Conservation (phyloP, 1,140 invertebrate species). For the Drosophila novamexicana region DNA sequence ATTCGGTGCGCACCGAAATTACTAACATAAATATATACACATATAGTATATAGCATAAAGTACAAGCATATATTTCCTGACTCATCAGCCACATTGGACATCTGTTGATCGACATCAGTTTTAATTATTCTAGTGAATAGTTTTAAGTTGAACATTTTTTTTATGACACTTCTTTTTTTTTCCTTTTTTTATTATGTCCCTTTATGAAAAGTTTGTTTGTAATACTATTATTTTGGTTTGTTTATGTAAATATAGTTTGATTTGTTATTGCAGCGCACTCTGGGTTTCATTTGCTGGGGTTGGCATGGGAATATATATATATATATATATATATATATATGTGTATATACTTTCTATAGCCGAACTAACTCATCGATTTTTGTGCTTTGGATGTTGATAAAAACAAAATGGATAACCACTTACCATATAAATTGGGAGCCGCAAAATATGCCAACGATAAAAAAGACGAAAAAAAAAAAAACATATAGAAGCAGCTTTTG, state of each 20-base stretch:
- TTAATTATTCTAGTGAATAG: constrained; percentile 1
- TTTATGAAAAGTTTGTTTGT: constrained; percentile 2
- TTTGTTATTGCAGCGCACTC: constrained; percentile 67
- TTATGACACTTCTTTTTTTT: constrained; percentile 4
- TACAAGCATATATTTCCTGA: neutral
- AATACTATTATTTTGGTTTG: constrained; percentile 54
- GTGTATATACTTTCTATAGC: neutral
- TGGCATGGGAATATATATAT: constrained; percentile 58
- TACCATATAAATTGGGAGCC: constrained; percentile 78
- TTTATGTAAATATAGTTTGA: constrained; percentile 80
- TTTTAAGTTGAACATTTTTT: neutral
- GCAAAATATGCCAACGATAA: constrained; percentile 72
- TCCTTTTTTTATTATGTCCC: neutral
- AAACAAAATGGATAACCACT: constrained; percentile 63
- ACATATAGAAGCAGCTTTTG: constrained; percentile 11
- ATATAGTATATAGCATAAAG: neutral
- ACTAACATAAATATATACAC: neutral
- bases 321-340: neutral
- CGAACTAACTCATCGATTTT: constrained; percentile 64
- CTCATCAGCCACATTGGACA: neutral
- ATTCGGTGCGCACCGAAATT: constrained; percentile 39
- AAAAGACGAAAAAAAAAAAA: constrained; percentile 18
- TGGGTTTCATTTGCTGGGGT: constrained; percentile 43
- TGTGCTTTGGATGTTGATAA: constrained; percentile 47
- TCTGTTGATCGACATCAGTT: neutral